Evolutionary conservation across 2,888 invertebrate genomes (phyloP), one percentile per base, ranked within the genome.

Genomic region (Drosophila fungiperda): DNA sequence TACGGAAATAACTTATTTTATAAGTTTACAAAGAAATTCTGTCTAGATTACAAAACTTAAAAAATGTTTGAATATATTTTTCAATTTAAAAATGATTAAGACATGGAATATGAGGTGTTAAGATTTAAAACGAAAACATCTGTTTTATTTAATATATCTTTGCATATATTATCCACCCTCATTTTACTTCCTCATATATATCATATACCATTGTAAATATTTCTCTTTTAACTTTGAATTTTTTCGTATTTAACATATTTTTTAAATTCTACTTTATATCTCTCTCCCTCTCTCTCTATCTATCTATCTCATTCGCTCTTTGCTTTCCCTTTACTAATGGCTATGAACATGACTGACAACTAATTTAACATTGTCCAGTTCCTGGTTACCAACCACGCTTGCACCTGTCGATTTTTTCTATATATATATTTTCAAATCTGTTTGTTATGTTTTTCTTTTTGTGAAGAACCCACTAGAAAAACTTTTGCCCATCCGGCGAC

Each of bases 281-380:
- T 49, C n/a, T 45, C 9, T 23, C 1, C 2, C n/a, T 20, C 20
- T 61, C 23, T 45, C 20, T 29, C 12, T 49, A 20, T 45, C 12
- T 23, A 0, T 3, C n/a, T 23, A 32, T 61, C 23, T 45, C 29
- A 15, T 42, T 20, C 23, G 15, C 40, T 33, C 38, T 9, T 8
- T 23, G 40, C 26, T n/a, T 5, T 26, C 49, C 35, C 49, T 59
- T 40, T 50, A 29, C 61, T 62, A 64, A 73, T 73, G 68, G 63
- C 82, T 85, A 60, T 69, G 59, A 66, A 73, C 67, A 67, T 68
- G 71, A 74, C 68, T 68, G 71, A 63, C 70, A 76, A 90, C 85
- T 85, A 88, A 88, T 85, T 85, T 88, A 80, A 79, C 72, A 82
- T 76, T 68, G 68, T 49, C 20, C 62, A 36, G 26, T 32, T 54